Evolutionary conservation across 37 sponge, comb jelly and placozoan genomes (phyloP).

Genomic region (Geodia barretti): DNA sequence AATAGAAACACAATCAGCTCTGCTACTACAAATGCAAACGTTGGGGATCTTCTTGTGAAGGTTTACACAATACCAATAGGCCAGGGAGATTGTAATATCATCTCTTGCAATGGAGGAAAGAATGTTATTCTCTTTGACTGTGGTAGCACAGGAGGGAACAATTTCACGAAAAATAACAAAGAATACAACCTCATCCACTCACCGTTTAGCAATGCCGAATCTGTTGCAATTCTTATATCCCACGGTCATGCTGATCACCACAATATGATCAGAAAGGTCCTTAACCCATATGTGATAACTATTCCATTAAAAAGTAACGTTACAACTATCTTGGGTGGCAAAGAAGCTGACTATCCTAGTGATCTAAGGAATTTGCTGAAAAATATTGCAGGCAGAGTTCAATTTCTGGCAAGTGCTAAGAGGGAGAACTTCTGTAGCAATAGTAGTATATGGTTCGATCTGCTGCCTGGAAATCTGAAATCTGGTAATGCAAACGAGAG

Average conservation of each 20-base stretch:
- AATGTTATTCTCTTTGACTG: constrained; percentile 29
- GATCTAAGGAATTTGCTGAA: too few relatives aligned
- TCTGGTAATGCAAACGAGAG: constrained; percentile 3
- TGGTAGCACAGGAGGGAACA: constrained; percentile 17
- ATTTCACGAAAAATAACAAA: background rate
- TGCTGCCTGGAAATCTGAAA: constrained; percentile 21
- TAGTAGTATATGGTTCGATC: background rate
- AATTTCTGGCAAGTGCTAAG: too few relatives aligned
- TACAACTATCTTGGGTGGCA: constrained; percentile 12
- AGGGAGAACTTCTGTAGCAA: constrained; percentile 15
- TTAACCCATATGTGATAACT: too few relatives aligned
- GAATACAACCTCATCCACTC: background rate
- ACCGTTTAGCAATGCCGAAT: background rate
- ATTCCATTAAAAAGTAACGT: background rate
- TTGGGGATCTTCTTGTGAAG: too few relatives aligned
- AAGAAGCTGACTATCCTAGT: too few relatives aligned
- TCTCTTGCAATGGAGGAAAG: constrained; percentile 33
- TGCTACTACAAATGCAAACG: too few relatives aligned
- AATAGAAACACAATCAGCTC: too few relatives aligned
- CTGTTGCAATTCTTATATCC: constrained; percentile 19
- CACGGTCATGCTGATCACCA: constrained; percentile 36
- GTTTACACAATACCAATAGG: constrained; percentile 50
- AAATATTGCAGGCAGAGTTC: background rate
- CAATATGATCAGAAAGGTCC: too few relatives aligned
- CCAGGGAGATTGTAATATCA: constrained; percentile 48